These are phyloP conservation scores for Nudaria mundana DNA, from an alignment of 2,888 invertebrate genomes.

Conservation along the genomic window DNA sequence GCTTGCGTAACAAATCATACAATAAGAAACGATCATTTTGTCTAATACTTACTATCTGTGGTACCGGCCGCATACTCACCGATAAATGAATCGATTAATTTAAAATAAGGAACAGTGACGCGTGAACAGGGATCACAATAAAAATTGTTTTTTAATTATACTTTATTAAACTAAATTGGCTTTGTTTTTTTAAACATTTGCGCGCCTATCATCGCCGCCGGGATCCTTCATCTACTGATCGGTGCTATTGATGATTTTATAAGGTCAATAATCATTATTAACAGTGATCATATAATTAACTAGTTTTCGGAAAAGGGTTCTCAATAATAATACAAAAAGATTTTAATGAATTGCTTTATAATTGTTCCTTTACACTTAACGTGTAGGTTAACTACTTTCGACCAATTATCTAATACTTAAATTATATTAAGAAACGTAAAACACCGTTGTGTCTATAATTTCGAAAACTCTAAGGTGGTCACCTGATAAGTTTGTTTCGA, in stretches of 20 bases:
- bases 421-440: constrained; percentile 41
- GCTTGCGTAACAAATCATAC: constrained; percentile 63
- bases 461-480: constrained; percentile 70
- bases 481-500: constrained; percentile 69
- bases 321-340: constrained; percentile 21
- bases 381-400: constrained; percentile 36
- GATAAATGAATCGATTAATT: constrained; percentile 70
- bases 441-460: constrained; percentile 63
- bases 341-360: constrained; percentile 30
- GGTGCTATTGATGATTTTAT: constrained; percentile 77
- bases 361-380: constrained; percentile 32
- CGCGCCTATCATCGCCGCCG: constrained; percentile 50
- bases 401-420: constrained; percentile 27
- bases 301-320: constrained; percentile 58
- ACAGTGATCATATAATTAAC: constrained; percentile 73
- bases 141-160: constrained; percentile 74
- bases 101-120: constrained; percentile 59
- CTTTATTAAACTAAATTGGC: constrained; percentile 73
- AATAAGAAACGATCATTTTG: constrained; percentile 51
- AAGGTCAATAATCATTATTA: constrained; percentile 77
- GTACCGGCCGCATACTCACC: constrained; percentile 48
- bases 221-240: constrained; percentile 61
- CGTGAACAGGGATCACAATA: constrained; percentile 68
- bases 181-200: constrained; percentile 66
- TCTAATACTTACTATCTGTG: constrained; percentile 52